phyloP scores from a whole-genome alignment of 2,888 invertebrate genomes.

The Mimachlamys varia region DNA sequence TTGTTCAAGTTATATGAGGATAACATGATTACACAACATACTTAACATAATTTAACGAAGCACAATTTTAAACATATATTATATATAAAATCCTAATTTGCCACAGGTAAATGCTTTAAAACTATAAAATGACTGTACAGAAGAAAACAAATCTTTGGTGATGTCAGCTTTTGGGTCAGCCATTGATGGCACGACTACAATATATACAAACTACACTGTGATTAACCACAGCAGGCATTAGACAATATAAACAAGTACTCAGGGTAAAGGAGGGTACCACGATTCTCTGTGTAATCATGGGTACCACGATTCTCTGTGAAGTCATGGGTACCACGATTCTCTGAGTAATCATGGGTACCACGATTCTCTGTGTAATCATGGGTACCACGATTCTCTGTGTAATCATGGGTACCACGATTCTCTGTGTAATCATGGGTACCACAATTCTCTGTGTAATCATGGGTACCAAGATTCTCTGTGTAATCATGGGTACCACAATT shows the following conservation, averaged over 20 bases:
- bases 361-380: too few species aligned
- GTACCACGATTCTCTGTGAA: too few species aligned
- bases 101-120: neutral
- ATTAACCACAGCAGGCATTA: neutral
- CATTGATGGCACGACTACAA: neutral
- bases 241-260: neutral
- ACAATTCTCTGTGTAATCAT: too few species aligned
- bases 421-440: too few species aligned
- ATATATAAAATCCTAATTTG: neutral
- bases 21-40: neutral
- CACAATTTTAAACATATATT: neutral
- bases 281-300: too few species aligned
- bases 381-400: too few species aligned
- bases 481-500: too few species aligned
- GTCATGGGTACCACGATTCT: too few species aligned
- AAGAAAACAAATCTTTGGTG: conserved; percentile 3
- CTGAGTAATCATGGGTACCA: too few species aligned
- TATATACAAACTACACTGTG: neutral
- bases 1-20: neutral
- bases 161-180: neutral
- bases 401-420: neutral
- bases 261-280: neutral
- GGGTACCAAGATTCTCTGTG: too few species aligned
- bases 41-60: too few species aligned
- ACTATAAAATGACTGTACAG: neutral